Percentiles rank a stretch among this genome's conserved stretches.
phyloP scores from a whole-genome alignment of 1,140 invertebrate genomes.

The Micrasema longulum region DNA sequence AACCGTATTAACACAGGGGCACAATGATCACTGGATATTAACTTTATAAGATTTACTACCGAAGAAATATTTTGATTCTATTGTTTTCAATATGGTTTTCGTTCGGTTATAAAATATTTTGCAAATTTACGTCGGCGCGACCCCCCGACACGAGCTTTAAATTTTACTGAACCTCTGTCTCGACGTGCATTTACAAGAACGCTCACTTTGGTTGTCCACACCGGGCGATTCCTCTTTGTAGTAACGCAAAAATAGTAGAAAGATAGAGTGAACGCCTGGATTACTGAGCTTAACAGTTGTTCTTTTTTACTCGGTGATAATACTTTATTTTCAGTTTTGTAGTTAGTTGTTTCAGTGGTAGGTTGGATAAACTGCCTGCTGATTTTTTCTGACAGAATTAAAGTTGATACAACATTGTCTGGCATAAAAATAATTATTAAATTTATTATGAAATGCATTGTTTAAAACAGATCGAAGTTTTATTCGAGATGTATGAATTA shows the following conservation, averaged over 20 bases:
- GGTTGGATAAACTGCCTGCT: constrained; percentile 40
- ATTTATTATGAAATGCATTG: not conserved
- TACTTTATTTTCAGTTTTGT: not conserved
- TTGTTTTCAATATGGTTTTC: constrained; percentile 31
- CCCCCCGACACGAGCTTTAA: not conserved
- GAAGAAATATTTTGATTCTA: constrained; percentile 6
- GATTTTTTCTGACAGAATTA: constrained; percentile 43
- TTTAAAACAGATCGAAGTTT: not conserved
- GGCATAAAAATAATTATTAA: not conserved
- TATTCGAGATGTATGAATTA: too few relatives aligned
- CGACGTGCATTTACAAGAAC: constrained; percentile 2
- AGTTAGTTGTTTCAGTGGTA: constrained; percentile 12
- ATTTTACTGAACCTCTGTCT: constrained; percentile 14
- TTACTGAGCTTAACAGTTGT: too few relatives aligned
- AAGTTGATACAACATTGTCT: constrained; percentile 17
- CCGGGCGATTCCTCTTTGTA: not conserved
- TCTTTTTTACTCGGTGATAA: constrained; percentile 11
- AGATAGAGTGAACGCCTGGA: too few relatives aligned
- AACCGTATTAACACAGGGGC: not conserved
- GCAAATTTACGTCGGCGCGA: not conserved
- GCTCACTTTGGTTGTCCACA: constrained; percentile 11
- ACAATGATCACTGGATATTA: not conserved
- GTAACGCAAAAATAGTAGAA: too few relatives aligned
- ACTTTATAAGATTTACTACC: constrained; percentile 11
- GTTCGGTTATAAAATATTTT: constrained; percentile 16